phyloP scores from a whole-genome alignment of 2,888 invertebrate species.

The Drosophila rubida region DNA sequence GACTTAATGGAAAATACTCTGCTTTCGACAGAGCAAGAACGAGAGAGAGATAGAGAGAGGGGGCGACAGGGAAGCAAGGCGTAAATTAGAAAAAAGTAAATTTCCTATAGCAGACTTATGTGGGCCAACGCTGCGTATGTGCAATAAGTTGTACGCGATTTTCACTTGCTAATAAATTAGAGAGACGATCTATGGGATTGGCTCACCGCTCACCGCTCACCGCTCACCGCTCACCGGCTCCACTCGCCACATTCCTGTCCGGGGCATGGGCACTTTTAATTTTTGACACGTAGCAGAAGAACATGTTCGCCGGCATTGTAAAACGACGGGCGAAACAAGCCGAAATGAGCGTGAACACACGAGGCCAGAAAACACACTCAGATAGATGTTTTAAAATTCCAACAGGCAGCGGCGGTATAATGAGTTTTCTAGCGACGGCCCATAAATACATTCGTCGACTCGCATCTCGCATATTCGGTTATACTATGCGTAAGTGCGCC shows the following conservation, averaged over 20 bases:
- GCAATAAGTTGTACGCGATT: conserved; percentile 31
- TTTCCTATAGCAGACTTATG: conserved; percentile 59
- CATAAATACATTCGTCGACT: conserved; percentile 61
- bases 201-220: too few relatives aligned
- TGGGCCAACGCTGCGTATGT: conserved; percentile 43
- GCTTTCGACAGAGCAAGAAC: conserved; percentile 9
- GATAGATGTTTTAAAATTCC: conserved; percentile 67
- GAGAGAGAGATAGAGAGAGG: conserved; percentile 3
- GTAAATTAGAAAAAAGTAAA: conserved; percentile 70
- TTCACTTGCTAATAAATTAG: conserved; percentile 52
- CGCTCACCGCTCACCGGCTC: too few relatives aligned
- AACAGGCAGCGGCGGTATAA: conserved; percentile 55
- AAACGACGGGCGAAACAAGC: conserved; percentile 30
- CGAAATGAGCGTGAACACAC: conserved; percentile 15
- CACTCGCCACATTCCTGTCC: neutral
- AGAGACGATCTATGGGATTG: conserved; percentile 58
- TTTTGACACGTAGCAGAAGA: conserved; percentile 70
- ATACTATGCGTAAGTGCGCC: neutral
- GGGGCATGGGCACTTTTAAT: conserved; percentile 63
- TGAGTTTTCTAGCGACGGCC: conserved; percentile 61
- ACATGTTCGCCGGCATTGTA: conserved; percentile 68
- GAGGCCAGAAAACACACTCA: neutral
- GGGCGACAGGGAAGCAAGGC: conserved; percentile 52
- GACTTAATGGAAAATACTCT: conserved; percentile 74
- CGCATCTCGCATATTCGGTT: conserved; percentile 33